Evolutionary conservation across 92 coral and sea anemone genomes (phyloP).

Genomic region (Parazoanthus swiftii): DNA sequence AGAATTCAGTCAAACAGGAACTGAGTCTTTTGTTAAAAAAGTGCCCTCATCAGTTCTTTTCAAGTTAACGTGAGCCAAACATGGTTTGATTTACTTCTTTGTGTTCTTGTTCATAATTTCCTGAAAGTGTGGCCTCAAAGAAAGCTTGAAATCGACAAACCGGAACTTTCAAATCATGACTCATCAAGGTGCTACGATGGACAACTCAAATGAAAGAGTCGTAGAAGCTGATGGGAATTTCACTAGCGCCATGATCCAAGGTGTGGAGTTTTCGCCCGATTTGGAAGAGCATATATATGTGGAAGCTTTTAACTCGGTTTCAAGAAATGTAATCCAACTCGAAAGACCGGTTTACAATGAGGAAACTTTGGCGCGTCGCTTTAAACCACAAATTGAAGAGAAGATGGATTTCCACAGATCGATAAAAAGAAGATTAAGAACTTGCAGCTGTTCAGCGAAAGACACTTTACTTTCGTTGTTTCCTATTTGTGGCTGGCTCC

Average conservation of each 20-base stretch:
- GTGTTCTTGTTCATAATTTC: too few relatives aligned
- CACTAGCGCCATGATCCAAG: not conserved
- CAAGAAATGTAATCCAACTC: not conserved
- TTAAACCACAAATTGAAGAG: constrained; percentile 6
- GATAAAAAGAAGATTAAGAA: not conserved
- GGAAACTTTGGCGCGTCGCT: constrained; percentile 20
- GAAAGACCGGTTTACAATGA: constrained; percentile 29
- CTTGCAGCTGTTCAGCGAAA: constrained; percentile 21
- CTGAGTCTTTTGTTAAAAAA: too few relatives aligned
- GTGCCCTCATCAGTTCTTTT: not conserved
- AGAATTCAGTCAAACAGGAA: too few relatives aligned
- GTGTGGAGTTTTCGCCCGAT: not conserved
- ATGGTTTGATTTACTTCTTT: too few relatives aligned
- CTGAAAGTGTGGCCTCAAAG: too few relatives aligned
- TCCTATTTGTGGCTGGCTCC: constrained; percentile 87
- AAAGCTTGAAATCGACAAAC: not conserved
- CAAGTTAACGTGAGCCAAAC: too few relatives aligned
- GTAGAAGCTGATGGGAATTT: too few relatives aligned
- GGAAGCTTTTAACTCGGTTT: not conserved
- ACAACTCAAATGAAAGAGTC: not conserved
- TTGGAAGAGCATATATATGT: not conserved
- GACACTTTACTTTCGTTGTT: constrained; percentile 31
- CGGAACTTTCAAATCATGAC: not conserved
- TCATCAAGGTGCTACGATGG: not conserved
- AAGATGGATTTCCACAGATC: not conserved